Base-by-base conservation (phyloP, 2,888 invertebrate species). In the Venusia cambrica region DNA sequence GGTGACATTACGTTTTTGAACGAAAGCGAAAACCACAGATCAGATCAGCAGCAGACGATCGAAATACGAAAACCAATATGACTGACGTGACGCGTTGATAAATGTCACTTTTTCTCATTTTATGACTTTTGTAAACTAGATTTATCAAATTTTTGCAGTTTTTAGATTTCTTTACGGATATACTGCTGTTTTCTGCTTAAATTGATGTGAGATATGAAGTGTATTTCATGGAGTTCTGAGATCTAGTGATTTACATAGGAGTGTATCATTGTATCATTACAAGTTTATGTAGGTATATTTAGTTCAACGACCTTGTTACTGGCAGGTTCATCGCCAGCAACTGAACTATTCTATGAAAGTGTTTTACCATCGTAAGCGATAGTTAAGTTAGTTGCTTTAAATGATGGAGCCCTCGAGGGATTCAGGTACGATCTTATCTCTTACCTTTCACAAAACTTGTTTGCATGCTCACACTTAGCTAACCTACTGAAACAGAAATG, bases 281-380 rank as follows among this genome's bases (percentile, higher is more conserved):
- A 72, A 64, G 63, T 72, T n/a, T n/a, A n/a, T n/a, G 69, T 79
- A 83, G 76, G 81, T 84, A 84, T 81, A 87, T 87, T 84, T 85
- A 85, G 87, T 87, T 87, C 87, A 87, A 75, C 81, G 87, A 87
- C 87, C 87, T 87, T 87, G 85, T 81, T 87, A 73, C 84, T 87
- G 87, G 85, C 87, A 87, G 87, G 87, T 84, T 81, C 85, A 84
- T 84, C 81, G 75, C 78, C 65, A 68, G 76, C 77, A 67, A 75
- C 77, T 73, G 70, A 75, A 77, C 65, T 76, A 65, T 71, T 79
- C 70, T 76, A 85, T 74, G 79, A 84, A 80, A 85, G 83, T 83
- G 76, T 68, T 76, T 46, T 40, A 26, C 10, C 58, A 62, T 48
- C 50, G 60, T 68, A 72, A 57, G 63, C 60, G 61, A 68, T 69